phyloP scores from a whole-genome alignment of 1,140 invertebrate species.

The Ridgeia piscesae region DNA sequence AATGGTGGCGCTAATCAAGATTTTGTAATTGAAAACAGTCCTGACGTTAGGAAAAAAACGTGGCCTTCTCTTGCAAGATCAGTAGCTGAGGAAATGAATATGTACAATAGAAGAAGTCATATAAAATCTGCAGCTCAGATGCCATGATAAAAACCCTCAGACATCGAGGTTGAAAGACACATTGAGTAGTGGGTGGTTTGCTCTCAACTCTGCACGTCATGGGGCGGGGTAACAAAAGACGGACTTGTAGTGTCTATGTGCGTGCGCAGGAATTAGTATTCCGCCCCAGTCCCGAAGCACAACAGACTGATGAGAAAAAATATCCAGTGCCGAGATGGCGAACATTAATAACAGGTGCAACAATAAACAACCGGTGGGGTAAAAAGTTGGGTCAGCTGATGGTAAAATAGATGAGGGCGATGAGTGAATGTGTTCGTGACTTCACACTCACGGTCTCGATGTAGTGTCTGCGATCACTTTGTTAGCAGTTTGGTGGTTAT shows the following conservation, averaged over 20 bases:
- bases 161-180: neutral
- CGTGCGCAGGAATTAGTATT: neutral
- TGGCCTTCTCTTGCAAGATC: no score
- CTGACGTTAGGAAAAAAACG: no score
- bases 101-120: neutral
- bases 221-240: neutral
- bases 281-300: neutral
- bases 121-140: neutral
- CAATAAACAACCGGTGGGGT: neutral
- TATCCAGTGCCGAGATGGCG: neutral
- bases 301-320: neutral
- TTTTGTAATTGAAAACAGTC: no score
- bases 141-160: neutral
- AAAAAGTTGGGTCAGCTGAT: neutral
- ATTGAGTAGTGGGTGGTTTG: neutral
- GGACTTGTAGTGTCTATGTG: neutral
- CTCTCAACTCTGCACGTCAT: neutral
- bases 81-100: no score
- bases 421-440: neutral
- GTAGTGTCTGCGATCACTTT: neutral
- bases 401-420: neutral
- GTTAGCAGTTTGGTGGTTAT: neutral
- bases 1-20: no score
- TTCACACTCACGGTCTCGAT: neutral
- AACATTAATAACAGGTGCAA: neutral